Evolutionary conservation across 2,888 invertebrate species (phyloP).

Genomic region (Acanthosepion esculentum): DNA sequence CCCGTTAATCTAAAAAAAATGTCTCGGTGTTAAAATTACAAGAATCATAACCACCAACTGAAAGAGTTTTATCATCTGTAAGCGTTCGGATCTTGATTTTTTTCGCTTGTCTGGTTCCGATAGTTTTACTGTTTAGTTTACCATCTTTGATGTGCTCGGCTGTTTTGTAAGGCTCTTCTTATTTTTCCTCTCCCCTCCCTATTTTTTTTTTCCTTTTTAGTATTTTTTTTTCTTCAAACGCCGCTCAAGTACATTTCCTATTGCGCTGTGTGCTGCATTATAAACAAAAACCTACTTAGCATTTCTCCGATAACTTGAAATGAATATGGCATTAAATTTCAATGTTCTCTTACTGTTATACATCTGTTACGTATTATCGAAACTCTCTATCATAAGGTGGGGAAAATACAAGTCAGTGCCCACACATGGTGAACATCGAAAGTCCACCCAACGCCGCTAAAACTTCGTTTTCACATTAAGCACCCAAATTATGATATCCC

Average conservation of each 20-base stretch:
- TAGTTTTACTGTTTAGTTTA: constrained; percentile 33
- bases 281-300: neutral
- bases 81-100: neutral
- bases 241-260: neutral
- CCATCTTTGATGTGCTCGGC: neutral
- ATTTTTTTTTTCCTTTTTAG: neutral
- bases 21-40: neutral
- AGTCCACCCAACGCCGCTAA: neutral
- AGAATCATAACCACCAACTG: neutral
- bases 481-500: neutral
- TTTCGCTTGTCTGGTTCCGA: constrained; percentile 21
- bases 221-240: neutral
- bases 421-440: constrained; percentile 33
- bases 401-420: neutral
- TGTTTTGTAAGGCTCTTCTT: neutral
- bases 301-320: constrained; percentile 33
- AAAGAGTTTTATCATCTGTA: neutral
- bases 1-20: constrained; percentile 12
- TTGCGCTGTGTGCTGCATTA: neutral
- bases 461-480: neutral
- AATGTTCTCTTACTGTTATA: neutral
- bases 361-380: constrained; percentile 22
- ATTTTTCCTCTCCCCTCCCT: neutral
- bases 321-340: neutral
- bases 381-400: neutral